Evolutionary conservation across 2,888 invertebrate species (phyloP), one percentile per base, ranked within the genome.

Genomic region (Rhabditophanes sp.): DNA sequence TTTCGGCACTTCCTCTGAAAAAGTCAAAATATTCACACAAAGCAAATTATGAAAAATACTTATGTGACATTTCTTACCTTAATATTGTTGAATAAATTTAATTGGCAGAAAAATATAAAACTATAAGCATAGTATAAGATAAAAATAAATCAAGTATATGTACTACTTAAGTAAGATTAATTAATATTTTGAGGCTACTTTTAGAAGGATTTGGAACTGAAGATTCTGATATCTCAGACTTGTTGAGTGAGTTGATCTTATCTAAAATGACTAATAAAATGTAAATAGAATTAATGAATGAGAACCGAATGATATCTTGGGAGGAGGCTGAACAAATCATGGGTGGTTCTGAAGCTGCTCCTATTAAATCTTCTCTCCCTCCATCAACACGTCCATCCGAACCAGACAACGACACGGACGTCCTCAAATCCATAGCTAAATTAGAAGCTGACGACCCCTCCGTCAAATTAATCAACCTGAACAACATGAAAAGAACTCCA

Each of bases 331-430:
- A 45, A 30, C 42, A 48, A 12, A 56, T 60, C 35, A 42, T 61
- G 22, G 48, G 48, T 38, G 56, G 54, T 21, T 47, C 50, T 9
- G 45, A 42, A 33, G 44, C 42, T 25, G 45, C 35, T 28, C 54
- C 54, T 6, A 37, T 55, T 15, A 64, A 64, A 36, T 53, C 50
- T 35, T 51, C 52, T 36, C 43, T 64, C 8, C 61, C 59, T 9
- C 52, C 50, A 30, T 56, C 53, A 30, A 56, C 58, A 16, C 45
- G 63, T 12, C 63, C 64, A 2, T 48, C 55, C 68, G 90, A 93
- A 67, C 88, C 90, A 44, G 90, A 93, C 51, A 96, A 99, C 69
- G 76, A 77, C 66, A 90, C 90, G 46, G 84, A 96, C 68, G 79
- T 87, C 20, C 90, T 88, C 46, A 79, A 80, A 49, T 50, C 50